Base-by-base conservation (phyloP, 2,888 invertebrate species). In the Troilus luridus region DNA sequence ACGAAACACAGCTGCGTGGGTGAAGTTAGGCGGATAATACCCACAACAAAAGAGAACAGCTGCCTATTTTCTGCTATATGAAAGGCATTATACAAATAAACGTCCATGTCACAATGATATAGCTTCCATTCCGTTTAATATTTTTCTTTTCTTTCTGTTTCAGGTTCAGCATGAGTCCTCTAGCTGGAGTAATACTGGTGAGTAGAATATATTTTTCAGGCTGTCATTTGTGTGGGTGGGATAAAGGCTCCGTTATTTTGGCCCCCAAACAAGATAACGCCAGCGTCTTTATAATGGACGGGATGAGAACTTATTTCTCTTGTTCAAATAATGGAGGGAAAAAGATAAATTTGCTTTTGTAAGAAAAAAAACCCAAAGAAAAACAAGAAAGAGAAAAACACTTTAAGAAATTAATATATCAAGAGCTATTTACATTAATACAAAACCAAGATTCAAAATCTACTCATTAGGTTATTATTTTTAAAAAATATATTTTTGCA, bases 121-220 rank as follows among this genome's bases (percentile, higher is more conserved):
- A 85, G 41, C 0, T 85, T 58, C 85, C 21, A n/a, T 85, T 56
- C 56, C 41, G 21, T 56, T n/a, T 85, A 17, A n/a, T 56, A 21
- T 54, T 3, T 3, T 85, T 85, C 0, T 85, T 85, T 85, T 85
- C 11, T 85, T 85, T 85, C 85, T 85, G 85, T 85, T 85, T 21
- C 85, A 85, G 85, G 56, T 85, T 85, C 85, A 85, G 85, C 85
- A 85, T 85, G 85, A 56, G 56, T 56, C 27, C 85, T 54, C 85
- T 85, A 85, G 85, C 85, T 21, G n/a, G 85, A 85, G 56, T 85
- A 58, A 85, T 85, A 56, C n/a, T 85, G 85, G 85, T 85, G 85
- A 85, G 85, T 85, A 85, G 85, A 85, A 85, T 85, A 85, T 21
- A 56, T 85, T 58, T 58, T 58, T 85, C 56, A 85, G 72, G 10